Evolutionary conservation across 2,113 vertebrate genomes (phyloP).

Genomic region (Triplophysa rosa): DNA sequence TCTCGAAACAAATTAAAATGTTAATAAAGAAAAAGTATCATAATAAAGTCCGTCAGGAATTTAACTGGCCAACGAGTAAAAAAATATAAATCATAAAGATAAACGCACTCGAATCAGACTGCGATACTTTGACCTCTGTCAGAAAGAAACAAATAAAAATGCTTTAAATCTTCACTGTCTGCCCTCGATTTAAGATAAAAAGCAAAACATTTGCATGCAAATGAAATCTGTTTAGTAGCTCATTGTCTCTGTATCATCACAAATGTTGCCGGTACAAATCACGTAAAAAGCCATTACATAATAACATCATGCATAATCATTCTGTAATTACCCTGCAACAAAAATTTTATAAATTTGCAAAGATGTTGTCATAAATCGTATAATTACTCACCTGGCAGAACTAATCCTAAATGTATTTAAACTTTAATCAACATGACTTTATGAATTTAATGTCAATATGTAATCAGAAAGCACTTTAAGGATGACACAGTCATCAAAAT

Average conservation of each 20-base stretch:
- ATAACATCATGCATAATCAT: neutral
- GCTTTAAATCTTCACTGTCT: constrained; percentile 27
- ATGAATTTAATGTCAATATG: no score
- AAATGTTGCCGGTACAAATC: constrained; percentile 35
- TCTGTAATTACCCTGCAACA: neutral
- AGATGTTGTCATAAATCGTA: neutral
- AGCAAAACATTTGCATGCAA: constrained; percentile 70
- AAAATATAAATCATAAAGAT: constrained; percentile 41
- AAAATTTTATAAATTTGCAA: neutral
- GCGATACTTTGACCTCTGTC: constrained; percentile 51
- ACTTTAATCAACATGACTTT: neutral
- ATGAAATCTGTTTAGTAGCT: constrained; percentile 64
- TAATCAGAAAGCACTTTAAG: no score
- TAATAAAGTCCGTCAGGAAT: constrained; percentile 15
- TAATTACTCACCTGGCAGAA: neutral
- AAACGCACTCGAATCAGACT: constrained; percentile 60
- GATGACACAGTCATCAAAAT: no score
- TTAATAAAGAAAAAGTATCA: no score
- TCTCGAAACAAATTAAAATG: constrained; percentile 56
- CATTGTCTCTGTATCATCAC: constrained; percentile 56
- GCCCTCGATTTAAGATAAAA: constrained; percentile 64
- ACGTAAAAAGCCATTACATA: constrained; percentile 26
- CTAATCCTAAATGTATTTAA: neutral
- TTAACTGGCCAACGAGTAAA: constrained; percentile 13
- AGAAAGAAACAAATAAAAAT: constrained; percentile 55